Evolutionary conservation across 2,888 invertebrate species (phyloP), one percentile per base, ranked within the genome.

Genomic region (Tridacna crocea): DNA sequence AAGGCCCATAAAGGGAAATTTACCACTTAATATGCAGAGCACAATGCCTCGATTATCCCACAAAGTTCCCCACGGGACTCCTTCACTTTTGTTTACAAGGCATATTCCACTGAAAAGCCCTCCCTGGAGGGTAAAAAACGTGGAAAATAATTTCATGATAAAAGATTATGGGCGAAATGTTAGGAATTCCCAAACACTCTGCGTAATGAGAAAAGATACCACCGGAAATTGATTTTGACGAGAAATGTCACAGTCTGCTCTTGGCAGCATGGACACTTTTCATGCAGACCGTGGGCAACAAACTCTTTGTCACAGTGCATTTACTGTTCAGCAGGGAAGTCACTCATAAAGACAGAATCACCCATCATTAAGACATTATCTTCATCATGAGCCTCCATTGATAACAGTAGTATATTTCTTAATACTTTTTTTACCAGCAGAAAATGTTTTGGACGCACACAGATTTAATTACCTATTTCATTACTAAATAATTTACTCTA

Each of bases 41-140:
- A 48, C 66, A 70, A 63, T 66, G 75, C 77, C 36, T 63, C 75
- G 55, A 77, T 80, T 80, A 85, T 82, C 79, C 51, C 72, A 65
- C 26, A 26, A 58, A 82, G 26, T 24, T 36, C 48, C 75, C 82
- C 80, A 73, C 22, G 6, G 47, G 73, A 82, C 51, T n/a, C 76
- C 26, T 65, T 75, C 51, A 70, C 19, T 58, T 75, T 80, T 78
- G 82, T 85, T 82, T 82, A 85, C 85, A 85, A 63, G 82, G 72
- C 70, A 63, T 60, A 76, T 66, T 75, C n/a, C 63, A 60, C 27
- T 48, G 46, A 27, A 22, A 58, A 47, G 19, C 27, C 24, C 55
- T 65, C 60, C 79, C 46, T 19, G 70, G 77, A 76, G 60, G 26
- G 22, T 15, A 15, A 47, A 36, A 72, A 58, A 61, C 48, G 65